phyloP scores from a whole-genome alignment of 2,888 invertebrate genomes.

The Coecobrya sp. region DNA sequence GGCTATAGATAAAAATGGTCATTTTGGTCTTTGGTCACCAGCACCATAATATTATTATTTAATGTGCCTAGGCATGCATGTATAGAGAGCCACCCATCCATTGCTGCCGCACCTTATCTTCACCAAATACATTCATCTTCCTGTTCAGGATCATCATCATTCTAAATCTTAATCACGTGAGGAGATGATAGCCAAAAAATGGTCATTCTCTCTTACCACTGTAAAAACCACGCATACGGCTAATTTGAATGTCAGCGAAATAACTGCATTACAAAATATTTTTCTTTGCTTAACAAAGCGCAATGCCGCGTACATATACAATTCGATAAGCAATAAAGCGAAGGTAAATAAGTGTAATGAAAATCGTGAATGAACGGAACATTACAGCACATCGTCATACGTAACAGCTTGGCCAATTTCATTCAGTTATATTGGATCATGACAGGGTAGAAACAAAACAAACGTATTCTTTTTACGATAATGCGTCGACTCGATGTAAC shows the following conservation, averaged over 20 bases:
- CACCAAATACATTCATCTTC: slow-evolving; percentile 35
- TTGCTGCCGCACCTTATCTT: slow-evolving; percentile 30
- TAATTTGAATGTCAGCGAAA: slow-evolving; percentile 24
- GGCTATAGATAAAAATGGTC: not conserved
- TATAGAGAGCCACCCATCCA: not conserved
- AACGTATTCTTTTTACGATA: no score
- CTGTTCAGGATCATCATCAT: not conserved
- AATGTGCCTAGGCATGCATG: not conserved
- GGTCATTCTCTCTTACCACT: not conserved
- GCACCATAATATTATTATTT: not conserved
- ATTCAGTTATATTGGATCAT: no score
- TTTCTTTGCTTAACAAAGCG: not conserved
- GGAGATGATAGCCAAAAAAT: slow-evolving; percentile 18
- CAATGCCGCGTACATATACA: no score
- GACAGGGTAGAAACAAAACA: no score
- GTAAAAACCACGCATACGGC: slow-evolving; percentile 15
- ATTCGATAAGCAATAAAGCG: no score
- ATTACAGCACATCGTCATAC: no score
- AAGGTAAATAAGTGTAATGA: no score
- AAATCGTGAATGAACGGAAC: no score
- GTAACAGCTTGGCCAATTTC: no score
- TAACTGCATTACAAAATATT: not conserved
- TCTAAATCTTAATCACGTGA: slow-evolving; percentile 9
- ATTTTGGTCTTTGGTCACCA: no score
- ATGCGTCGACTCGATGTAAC: no score